Evolutionary conservation across 2,888 invertebrate genomes (phyloP), one percentile per base, ranked within the genome.

Genomic region (Eilema caniola): DNA sequence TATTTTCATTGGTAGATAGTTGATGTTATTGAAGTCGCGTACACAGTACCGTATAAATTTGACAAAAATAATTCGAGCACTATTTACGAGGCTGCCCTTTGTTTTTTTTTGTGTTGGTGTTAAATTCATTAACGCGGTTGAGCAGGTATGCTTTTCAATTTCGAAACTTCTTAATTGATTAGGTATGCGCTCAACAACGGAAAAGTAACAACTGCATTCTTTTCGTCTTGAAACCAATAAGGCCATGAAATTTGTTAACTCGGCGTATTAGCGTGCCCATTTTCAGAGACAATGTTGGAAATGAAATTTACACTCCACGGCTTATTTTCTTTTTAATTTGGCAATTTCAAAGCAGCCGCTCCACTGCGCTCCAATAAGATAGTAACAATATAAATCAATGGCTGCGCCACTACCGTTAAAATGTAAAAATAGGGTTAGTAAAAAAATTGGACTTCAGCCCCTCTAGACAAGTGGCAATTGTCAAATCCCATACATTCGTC

Each of bases 201-300:
- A 74, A 79, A 77, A 74, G 77, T 75, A 74, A 70, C 80, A 76
- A 77, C 84, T 72, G 72, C 83, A 83, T 83, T 84, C 78, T 69
- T 80, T 77, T 78, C 63, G 74, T 25, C 63, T 82, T 77, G 73
- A 77, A 78, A 73, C 85, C 73, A 73, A 75, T 83, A 83, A 82
- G 85, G 84, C 75, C 83, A 82, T 80, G 78, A 81, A 83, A 83
- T 85, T 81, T 79, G 81, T 83, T 79, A 83, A 81, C 81, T 82
- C 75, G 78, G 72, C 64, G 73, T 81, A 88, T 89, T 89, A 86
- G 80, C 89, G 82, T 86, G 73, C 76, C 88, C 83, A 80, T 84
- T 83, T 87, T 76, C 62, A 83, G 84, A 77, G 70, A 75, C 67
- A 67, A 73, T 73, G 72, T 77, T 78, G 69, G 71, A 70, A 69